Conservation (phyloP, 2,113 vertebrate species). For the Malurus elegans region DNA sequence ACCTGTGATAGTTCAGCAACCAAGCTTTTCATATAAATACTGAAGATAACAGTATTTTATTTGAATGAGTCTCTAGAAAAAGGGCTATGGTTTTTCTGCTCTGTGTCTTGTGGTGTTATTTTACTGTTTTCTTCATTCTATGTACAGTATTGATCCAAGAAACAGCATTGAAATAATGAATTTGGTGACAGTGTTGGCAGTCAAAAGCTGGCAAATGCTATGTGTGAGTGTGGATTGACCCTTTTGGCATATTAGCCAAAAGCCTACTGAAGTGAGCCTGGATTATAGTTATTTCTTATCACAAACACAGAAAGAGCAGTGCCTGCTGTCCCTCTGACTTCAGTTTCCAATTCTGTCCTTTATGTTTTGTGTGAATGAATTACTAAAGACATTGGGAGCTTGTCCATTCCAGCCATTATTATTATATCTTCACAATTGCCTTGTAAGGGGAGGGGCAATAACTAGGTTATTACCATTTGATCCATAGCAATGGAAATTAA, state of each 20-base stretch:
- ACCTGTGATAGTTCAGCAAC: not conserved
- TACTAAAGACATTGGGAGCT: not conserved
- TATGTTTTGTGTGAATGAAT: not conserved
- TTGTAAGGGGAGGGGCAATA: not conserved
- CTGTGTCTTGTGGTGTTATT: not conserved
- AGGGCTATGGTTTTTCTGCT: fast-evolving
- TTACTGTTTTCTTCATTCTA: not conserved
- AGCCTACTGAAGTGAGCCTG: not conserved
- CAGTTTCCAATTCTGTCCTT: not conserved
- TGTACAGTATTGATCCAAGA: not conserved
- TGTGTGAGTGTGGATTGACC: not conserved
- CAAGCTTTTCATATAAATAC: not conserved
- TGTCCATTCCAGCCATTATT: not conserved
- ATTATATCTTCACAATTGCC: not conserved
- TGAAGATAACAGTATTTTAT: not conserved
- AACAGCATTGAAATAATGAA: not conserved
- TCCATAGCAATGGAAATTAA: not conserved
- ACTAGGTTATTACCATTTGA: not conserved
- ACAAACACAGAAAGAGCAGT: not conserved
- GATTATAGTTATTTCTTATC: not conserved
- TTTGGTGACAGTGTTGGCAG: not conserved
- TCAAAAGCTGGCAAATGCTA: not conserved
- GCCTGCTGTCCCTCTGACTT: not conserved
- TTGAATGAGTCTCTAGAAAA: not conserved
- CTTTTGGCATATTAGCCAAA: not conserved